These are phyloP conservation scores for Sinocyclocheilus rhinocerous DNA, from an alignment of 2,113 vertebrate species.

Conservation along the genomic window DNA sequence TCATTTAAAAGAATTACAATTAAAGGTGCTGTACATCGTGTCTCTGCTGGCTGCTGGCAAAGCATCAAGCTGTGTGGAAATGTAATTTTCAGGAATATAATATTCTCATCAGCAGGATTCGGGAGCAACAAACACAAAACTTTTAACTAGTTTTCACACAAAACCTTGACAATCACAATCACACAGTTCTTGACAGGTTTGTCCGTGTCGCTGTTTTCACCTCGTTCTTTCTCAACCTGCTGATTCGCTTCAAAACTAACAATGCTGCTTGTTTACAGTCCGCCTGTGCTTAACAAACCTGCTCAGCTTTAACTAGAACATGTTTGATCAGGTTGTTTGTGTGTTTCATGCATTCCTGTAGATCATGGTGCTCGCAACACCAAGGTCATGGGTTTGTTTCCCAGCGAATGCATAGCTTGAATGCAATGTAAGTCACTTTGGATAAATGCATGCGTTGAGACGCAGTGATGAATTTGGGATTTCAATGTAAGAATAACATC, in stretches of 20 bases:
- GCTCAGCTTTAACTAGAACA: neutral
- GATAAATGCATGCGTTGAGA: neutral
- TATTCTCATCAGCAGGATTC: conserved; percentile 46
- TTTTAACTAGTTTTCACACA: conserved; percentile 52
- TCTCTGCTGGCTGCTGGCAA: conserved; percentile 37
- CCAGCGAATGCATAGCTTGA: neutral
- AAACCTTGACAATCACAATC: conserved; percentile 9
- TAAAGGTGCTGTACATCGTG: conserved; percentile 8
- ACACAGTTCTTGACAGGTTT: conserved; percentile 9
- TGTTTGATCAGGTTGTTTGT: neutral
- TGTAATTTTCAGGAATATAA: conserved; percentile 50
- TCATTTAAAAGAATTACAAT: neutral
- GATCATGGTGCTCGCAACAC: neutral
- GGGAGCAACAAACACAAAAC: conserved; percentile 27
- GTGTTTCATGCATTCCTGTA: neutral
- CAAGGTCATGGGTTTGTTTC: neutral
- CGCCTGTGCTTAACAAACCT: neutral
- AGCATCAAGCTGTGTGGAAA: conserved; percentile 37
- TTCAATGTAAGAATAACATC: no score
- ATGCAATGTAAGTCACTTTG: neutral
- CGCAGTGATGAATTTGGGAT: neutral
- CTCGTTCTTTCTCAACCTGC: neutral
- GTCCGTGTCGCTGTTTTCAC: conserved; percentile 9
- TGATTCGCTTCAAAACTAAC: neutral
- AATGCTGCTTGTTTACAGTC: neutral